A percentile compares a stretch with the other conserved stretches of the same genome.
Evolutionary conservation across 2,113 vertebrate species (phyloP).

Genomic region (Protomyctophum bolini): DNA sequence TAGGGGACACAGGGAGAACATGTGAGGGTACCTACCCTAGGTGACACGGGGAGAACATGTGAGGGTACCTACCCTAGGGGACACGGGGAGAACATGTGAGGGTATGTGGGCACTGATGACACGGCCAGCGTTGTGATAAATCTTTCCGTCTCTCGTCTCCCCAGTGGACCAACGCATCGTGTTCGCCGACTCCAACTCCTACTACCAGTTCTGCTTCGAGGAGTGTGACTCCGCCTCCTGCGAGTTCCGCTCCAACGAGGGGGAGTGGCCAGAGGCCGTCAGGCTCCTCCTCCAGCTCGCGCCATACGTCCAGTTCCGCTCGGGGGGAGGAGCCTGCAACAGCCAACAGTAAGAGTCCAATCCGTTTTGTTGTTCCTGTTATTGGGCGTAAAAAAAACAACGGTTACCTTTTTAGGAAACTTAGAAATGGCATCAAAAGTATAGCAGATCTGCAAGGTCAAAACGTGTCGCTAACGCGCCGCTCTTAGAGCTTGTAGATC

Average conservation of each 20-base stretch:
- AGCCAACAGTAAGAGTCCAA: constrained; percentile 84
- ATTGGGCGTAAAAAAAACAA: no score
- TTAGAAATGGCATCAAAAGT: no score
- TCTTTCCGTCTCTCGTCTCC: constrained; percentile 15
- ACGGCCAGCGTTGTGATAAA: not conserved
- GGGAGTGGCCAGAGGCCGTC: constrained; percentile 92
- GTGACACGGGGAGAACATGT: no score
- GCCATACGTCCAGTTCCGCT: constrained; percentile 84
- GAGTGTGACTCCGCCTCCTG: constrained; percentile 91
- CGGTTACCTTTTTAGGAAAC: not conserved
- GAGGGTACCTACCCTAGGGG: no score
- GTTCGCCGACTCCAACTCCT: constrained; percentile 91
- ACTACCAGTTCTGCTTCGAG: constrained; percentile 97
- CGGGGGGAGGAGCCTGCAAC: constrained; percentile 79
- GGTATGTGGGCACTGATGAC: not conserved
- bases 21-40: no score
- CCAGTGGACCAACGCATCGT: constrained; percentile 93
- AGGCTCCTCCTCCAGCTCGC: constrained; percentile 89
- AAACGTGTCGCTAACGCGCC: no score
- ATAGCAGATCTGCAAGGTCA: no score
- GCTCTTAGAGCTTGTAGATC: no score
- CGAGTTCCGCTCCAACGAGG: constrained; percentile 88
- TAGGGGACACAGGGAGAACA: no score
- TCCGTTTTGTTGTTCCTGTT: no score
- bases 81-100: no score